Evolutionary conservation across 1,140 invertebrate species (phyloP).

Genomic region (Pogonognathellus flavescens): DNA sequence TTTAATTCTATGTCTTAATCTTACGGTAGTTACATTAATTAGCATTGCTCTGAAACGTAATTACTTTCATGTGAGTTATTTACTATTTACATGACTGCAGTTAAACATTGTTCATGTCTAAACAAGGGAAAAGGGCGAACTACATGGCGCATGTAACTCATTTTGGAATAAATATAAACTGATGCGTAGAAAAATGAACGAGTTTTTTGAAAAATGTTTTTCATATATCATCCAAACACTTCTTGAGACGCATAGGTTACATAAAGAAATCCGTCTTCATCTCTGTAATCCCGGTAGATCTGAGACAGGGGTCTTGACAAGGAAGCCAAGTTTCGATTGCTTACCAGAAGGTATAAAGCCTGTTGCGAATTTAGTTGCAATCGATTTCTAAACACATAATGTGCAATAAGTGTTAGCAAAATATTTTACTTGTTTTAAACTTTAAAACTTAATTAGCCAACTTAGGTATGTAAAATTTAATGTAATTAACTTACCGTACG

Average conservation of each 20-base stretch:
- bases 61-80: too few relatives aligned
- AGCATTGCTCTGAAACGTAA: too few relatives aligned
- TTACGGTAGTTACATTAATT: too few relatives aligned
- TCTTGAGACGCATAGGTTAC: conserved; percentile 90
- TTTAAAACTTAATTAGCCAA: conserved; percentile 2
- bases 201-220: not conserved
- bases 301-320: conserved; percentile 84
- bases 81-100: too few relatives aligned
- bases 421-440: too few relatives aligned
- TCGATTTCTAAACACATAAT: conserved; percentile 63
- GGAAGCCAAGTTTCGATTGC: conserved; percentile 84
- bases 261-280: conserved; percentile 87
- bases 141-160: too few relatives aligned
- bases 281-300: conserved; percentile 81
- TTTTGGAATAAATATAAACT: too few relatives aligned
- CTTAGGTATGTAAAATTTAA: not conserved
- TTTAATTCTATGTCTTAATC: too few relatives aligned
- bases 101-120: too few relatives aligned
- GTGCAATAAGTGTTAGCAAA: too few relatives aligned
- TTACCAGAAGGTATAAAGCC: conserved; percentile 85
- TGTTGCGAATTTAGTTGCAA: conserved; percentile 71
- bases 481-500: conserved; percentile 74
- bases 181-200: conserved; percentile 5
- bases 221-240: conserved; percentile 78
- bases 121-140: too few relatives aligned